Evolutionary conservation across 1,140 invertebrate genomes (phyloP), one percentile per base, ranked within the genome.

Genomic region (Tetramorium parvispinum): DNA sequence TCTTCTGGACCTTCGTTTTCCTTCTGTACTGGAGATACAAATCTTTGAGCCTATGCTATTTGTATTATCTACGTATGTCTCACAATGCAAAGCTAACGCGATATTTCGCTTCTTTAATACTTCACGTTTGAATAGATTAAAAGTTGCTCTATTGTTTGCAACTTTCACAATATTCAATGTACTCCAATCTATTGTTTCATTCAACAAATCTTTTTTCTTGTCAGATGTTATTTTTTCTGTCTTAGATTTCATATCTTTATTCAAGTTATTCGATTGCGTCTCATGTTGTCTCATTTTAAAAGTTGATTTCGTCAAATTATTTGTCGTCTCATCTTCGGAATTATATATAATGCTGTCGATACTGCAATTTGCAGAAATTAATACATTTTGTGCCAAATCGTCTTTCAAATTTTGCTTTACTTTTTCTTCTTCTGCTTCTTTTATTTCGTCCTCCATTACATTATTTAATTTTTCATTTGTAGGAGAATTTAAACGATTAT

Each of bases 31-130:
- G 2, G 75, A 81, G 6, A 63, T 32, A 73, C 89, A 90, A 77
- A 95, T 73, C 82, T 91, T 95, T 7, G 91, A 91, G 6, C 96
- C 96, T 82, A 97, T 96, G 21, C 51, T 89, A 66, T 89, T 88
- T 11, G 46, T 73, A 71, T 93, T 88, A n/a, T 91, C 89, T 18
- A 32, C 57, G 40, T 88, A 91, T 43, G 88, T 85, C 55, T 94
- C 94, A 86, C 94, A 95, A 59, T 93, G 94, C 18, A 96, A 66
- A 24, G 96, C 94, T 8, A 96, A 76, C 0, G 96, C 93, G 71
- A 96, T 93, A 78, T 93, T 87, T 18, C 18, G 90, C 81, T 93
- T 89, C 49, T 92, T 85, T 43, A 77, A 87, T 37, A 96, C 46
- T 90, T 95, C 93, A 11, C 85, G 85, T 66, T 92, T 93, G 87